Evolutionary conservation across 2,888 invertebrate genomes (phyloP), one percentile per base, ranked within the genome.

Genomic region (Noctua comes): DNA sequence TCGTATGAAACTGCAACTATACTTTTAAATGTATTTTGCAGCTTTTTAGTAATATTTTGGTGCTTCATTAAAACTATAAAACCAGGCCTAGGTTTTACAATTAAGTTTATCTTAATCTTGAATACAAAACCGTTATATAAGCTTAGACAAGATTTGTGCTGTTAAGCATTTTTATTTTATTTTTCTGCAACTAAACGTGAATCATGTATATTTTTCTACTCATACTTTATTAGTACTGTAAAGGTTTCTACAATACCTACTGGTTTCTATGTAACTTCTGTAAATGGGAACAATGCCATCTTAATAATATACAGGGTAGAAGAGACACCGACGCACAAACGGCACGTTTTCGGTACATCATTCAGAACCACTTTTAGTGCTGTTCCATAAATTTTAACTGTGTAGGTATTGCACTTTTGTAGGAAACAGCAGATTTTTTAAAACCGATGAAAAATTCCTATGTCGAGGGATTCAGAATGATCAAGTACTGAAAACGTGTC

Each of bases 181-280:
- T 72, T 72, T 71, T 78, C 36, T 4, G 59, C 73, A 27, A 31
- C 16, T 18, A 31, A 24, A 13, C 69, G 24, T 48, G 74, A 86
- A 84, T 86, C 86, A 83, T 84, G 68, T 75, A 70, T 77, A 80
- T 80, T 88, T 88, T 85, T 82, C 65, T 88, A 89, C 71, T 81
- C 75, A 76, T 80, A 86, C n/a, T 84, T 74, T 84, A 65, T 77
- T 73, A 36, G 59, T 86, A 78, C 64, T 84, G 18, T 68, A 46
- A 31, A 62, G 21, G 18, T 43, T 8, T 66, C n/a, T 66, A 66
- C n/a, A 40, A 43, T 5, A n/a, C 5, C 36, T 36, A 36, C 24
- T 66, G 40, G 40, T 66, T 40, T n/a, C 65, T 66, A 66, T 66
- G 8, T 43, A 8, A 43, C 8, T 43, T 66, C 43, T 8, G 31